phyloP scores from a whole-genome alignment of 2,888 invertebrate species.

The Drosophila antonietae region DNA sequence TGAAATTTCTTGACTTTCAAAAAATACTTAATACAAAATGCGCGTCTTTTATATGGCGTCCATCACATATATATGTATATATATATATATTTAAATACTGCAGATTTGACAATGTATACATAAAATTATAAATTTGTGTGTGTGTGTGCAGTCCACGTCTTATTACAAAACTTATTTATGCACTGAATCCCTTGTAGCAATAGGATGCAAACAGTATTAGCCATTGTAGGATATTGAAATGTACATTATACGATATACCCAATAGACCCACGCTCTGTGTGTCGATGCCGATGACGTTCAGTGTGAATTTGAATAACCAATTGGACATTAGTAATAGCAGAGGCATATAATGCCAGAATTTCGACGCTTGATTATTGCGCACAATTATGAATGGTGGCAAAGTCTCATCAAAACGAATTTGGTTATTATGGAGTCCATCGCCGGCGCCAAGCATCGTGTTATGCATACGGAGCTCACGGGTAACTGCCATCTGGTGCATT shows the following conservation, averaged over 20 bases:
- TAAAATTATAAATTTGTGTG: not conserved
- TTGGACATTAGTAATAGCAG: conserved; percentile 34
- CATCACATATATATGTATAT: not conserved
- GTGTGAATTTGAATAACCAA: conserved; percentile 18
- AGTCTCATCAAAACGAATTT: not conserved
- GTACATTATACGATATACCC: conserved; percentile 38
- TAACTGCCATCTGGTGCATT: not conserved
- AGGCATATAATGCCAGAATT: conserved; percentile 35
- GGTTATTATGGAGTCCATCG: conserved; percentile 45
- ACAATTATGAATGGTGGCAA: conserved; percentile 14
- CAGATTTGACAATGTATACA: not conserved
- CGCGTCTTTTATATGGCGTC: not conserved
- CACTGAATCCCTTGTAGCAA: conserved; percentile 23
- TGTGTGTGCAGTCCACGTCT: not conserved
- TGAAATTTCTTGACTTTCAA: too few species aligned
- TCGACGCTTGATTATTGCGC: not conserved
- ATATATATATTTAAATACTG: not conserved
- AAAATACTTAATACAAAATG: not conserved
- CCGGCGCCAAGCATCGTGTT: conserved; percentile 34
- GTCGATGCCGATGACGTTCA: conserved; percentile 17
- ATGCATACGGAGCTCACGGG: not conserved
- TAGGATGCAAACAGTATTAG: conserved; percentile 17
- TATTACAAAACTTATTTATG: not conserved
- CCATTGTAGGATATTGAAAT: conserved; percentile 42
- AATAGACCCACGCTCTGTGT: conserved; percentile 1